Evolutionary conservation across 2,888 invertebrate species (phyloP).

Genomic region (Clistopyga incitator): DNA sequence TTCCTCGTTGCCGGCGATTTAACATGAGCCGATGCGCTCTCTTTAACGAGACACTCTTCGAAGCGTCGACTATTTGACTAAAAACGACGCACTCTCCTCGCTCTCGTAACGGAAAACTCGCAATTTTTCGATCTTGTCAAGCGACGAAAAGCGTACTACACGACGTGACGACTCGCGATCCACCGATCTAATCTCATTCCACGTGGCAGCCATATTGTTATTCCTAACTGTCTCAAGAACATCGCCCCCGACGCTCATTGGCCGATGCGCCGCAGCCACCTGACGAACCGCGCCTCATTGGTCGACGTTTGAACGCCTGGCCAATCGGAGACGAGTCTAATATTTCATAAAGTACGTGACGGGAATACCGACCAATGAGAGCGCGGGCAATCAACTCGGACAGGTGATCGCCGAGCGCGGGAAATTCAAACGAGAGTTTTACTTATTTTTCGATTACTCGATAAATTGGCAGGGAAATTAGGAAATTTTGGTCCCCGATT

Average conservation of each 20-base stretch:
- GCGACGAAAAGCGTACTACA: slow-evolving; percentile 9
- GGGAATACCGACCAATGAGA: slow-evolving; percentile 9
- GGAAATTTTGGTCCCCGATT: no score
- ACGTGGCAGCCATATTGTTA: slow-evolving; percentile 72
- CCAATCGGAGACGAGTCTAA: background rate
- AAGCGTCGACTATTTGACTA: background rate
- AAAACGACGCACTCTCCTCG: background rate
- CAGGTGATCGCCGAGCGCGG: slow-evolving; percentile 39
- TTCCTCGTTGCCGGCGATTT: background rate
- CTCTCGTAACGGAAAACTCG: background rate
- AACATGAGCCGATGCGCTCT: background rate
- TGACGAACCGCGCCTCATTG: slow-evolving; percentile 7
- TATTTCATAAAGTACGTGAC: background rate
- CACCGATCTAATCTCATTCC: slow-evolving; percentile 63
- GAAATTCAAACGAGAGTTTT: no score
- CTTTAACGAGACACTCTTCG: background rate
- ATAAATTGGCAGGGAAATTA: background rate
- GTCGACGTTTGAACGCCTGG: background rate
- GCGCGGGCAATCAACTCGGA: background rate
- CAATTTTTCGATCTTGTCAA: background rate
- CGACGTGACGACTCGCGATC: slow-evolving; percentile 49
- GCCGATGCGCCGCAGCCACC: background rate
- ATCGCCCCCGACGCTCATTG: slow-evolving; percentile 36
- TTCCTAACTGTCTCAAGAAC: slow-evolving; percentile 60
- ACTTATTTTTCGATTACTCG: no score